These are phyloP conservation scores for Laodelphax striatellus DNA, from an alignment of 1,140 invertebrate genomes.

Conservation along the genomic window DNA sequence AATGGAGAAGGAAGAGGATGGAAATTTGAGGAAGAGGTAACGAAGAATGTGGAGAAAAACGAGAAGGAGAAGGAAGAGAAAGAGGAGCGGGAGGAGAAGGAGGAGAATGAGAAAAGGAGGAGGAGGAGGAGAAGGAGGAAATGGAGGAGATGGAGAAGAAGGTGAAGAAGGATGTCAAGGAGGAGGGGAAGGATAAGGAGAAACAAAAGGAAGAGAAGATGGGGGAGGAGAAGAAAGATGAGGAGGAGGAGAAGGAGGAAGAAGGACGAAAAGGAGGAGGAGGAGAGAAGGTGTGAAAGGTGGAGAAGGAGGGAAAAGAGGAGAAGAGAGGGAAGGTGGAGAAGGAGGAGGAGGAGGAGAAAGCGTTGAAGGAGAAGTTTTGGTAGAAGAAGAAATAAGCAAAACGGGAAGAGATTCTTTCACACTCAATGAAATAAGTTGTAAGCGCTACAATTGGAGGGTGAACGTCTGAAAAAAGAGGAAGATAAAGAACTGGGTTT, in stretches of 20 bases:
- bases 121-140: background rate
- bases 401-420: background rate
- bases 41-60: too few species aligned
- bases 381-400: background rate
- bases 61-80: background rate
- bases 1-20: background rate
- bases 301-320: background rate
- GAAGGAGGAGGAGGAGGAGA: background rate
- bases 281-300: background rate
- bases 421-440: too few species aligned
- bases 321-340: background rate
- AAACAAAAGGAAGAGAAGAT: background rate
- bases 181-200: background rate
- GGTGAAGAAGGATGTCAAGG: background rate
- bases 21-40: background rate
- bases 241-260: background rate
- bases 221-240: background rate
- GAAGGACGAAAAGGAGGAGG: background rate
- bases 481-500: too few species aligned
- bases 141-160: background rate
- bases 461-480: too few species aligned
- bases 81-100: background rate
- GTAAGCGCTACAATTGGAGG: too few species aligned
- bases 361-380: background rate
- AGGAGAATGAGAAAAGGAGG: background rate